A percentile compares a stretch with the other conserved stretches of the same genome.
These are phyloP conservation scores for Penelope pileata DNA, from an alignment of 2,113 vertebrate genomes.

Conservation along the genomic window DNA sequence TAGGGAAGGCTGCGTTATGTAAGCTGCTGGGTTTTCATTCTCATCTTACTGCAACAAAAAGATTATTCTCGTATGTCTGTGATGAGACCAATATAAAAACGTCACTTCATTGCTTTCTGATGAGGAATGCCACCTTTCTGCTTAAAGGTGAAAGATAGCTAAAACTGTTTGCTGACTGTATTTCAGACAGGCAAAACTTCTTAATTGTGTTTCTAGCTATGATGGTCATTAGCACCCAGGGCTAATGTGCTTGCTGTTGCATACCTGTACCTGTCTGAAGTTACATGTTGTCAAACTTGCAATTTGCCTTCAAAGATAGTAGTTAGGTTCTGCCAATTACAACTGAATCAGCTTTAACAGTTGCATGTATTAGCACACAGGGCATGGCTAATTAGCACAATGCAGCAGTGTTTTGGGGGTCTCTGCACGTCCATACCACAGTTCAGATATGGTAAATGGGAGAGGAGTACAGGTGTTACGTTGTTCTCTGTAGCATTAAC, in stretches of 20 bases:
- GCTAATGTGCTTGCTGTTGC: neutral
- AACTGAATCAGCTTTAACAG: neutral
- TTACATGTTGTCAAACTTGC: slow-evolving; percentile 35
- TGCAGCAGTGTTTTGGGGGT: neutral
- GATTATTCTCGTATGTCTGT: neutral
- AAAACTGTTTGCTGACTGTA: neutral
- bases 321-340: neutral
- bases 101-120: neutral
- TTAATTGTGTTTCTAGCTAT: neutral
- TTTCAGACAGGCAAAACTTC: neutral
- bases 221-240: neutral
- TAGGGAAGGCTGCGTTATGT: neutral
- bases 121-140: neutral
- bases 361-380: neutral
- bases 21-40: neutral
- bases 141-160: neutral
- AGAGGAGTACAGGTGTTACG: neutral
- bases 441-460: neutral
- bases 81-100: neutral
- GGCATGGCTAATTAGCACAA: neutral
- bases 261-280: slow-evolving; percentile 1
- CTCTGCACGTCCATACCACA: neutral
- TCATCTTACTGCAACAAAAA: neutral
- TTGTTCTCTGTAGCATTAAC: neutral
- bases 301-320: neutral